A percentile compares a stretch with the other conserved stretches of the same genome.
These are phyloP conservation scores for Ctenodactylus gundi DNA, from an alignment of 2,113 vertebrate genomes.

Conservation along the genomic window DNA sequence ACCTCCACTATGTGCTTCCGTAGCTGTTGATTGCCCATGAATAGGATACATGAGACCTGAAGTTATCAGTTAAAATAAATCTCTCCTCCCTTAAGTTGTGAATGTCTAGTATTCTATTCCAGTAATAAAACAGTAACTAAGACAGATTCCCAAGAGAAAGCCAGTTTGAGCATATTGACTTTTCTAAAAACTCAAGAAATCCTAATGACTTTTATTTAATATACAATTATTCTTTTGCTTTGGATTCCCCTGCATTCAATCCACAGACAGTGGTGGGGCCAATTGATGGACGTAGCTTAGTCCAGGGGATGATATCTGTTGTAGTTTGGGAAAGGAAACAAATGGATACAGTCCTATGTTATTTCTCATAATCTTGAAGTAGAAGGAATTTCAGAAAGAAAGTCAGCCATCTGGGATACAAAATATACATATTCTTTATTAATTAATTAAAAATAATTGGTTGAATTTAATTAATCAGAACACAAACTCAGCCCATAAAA, in stretches of 20 bases:
- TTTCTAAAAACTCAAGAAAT: not conserved
- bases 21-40: too few relatives aligned
- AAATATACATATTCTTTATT: conserved; percentile 22
- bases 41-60: too few relatives aligned
- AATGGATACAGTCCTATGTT: not conserved
- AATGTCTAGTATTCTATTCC: too few relatives aligned
- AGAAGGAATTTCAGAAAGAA: conserved; percentile 24
- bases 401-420: conserved; percentile 27
- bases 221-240: not conserved
- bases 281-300: not conserved
- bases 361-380: not conserved
- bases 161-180: not conserved
- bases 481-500: conserved; percentile 37
- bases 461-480: conserved; percentile 51
- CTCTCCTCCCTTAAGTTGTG: too few relatives aligned
- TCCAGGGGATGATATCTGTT: not conserved
- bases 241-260: not conserved
- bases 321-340: not conserved
- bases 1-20: too few relatives aligned
- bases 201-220: not conserved
- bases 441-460: too few relatives aligned
- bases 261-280: not conserved
- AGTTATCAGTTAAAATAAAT: too few relatives aligned
- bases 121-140: too few relatives aligned
- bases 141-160: not conserved